Conservation (phyloP, 2,113 vertebrate genomes). For the Capreolus pygargus region DNA sequence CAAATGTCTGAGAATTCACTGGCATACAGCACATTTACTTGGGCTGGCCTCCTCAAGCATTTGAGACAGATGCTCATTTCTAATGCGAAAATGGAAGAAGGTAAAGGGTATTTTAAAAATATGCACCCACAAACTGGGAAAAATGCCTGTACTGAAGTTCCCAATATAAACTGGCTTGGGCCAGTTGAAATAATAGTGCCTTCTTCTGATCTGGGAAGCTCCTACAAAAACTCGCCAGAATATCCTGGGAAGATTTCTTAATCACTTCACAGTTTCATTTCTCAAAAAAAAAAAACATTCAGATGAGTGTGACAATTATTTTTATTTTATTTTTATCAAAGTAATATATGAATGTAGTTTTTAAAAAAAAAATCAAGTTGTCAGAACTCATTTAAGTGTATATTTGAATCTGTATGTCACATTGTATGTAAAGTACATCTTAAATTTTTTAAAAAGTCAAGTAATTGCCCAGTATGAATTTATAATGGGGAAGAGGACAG, state of each 20-base stretch:
- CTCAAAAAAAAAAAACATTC: background rate
- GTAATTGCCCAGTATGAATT: background rate
- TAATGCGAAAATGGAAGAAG: constrained; percentile 94
- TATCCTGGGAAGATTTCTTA: background rate
- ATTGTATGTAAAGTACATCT: background rate
- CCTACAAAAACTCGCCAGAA: background rate
- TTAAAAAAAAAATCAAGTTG: background rate
- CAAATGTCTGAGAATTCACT: constrained; percentile 91
- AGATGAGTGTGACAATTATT: background rate
- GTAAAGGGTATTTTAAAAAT: constrained; percentile 76
- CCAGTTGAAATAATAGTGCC: constrained; percentile 4
- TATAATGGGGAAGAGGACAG: background rate
- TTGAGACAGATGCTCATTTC: constrained; percentile 97
- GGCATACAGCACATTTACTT: constrained; percentile 90
- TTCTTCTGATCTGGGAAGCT: background rate
- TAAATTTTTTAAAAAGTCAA: background rate
- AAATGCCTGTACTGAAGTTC: constrained; percentile 6
- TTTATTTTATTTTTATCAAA: constrained; percentile 30
- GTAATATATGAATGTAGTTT: background rate
- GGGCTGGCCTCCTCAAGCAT: constrained; percentile 92
- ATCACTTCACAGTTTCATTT: background rate
- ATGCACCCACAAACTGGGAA: constrained; percentile 40
- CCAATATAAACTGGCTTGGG: background rate
- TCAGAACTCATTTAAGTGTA: background rate
- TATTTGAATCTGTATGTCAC: background rate